Base-by-base conservation (phyloP, 2,797 vertebrate genomes). In the Ataeniobius toweri region DNA sequence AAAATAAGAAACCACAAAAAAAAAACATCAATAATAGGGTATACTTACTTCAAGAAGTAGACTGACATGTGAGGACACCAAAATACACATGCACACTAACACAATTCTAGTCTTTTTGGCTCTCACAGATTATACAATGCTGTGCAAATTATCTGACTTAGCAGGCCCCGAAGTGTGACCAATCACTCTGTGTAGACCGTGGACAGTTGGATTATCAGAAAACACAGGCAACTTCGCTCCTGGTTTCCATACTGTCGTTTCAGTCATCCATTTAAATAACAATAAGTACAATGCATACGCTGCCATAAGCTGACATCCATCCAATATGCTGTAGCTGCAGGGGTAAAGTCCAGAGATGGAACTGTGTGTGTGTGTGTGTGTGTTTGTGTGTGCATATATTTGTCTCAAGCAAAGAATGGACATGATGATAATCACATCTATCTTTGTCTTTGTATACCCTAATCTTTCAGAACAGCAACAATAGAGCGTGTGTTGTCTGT, bases 231-330 rank as follows among this genome's bases (percentile, higher is more conserved):
- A 81, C 83, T 76, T 86, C 88, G 90, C 82, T 81, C 69, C 81
- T 83, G 84, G 88, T 88, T 87, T 92, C 88, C 91, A 94, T 94
- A 91, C 94, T 92, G 92, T 95, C 95, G 94, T 96, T 94, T 96
- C 90, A 90, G 85, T 80, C 84, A 28, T 79, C 88, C 91, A 96
- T 96, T 96, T 95, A 91, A 96, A 96, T 96, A 94, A 96, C 94
- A 96, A 96, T 95, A 89, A 89, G 51, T 63, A 92, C 91, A 93
- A 94, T 89, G 81, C 90, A 80, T 74, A 88, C 55, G 51, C 77
- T 76, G 72, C 85, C 85, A 85, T 93, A 93, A 92, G 92, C 91
- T 89, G 90, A 93, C 91, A 93, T 87, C 87, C 87, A 89, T 92
- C 89, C 90, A 93, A 83, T 89, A 88, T 88, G 90, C 86, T 78